Conservation (phyloP, 2,888 invertebrate genomes). For the Drepanosiphum platanoidis region DNA sequence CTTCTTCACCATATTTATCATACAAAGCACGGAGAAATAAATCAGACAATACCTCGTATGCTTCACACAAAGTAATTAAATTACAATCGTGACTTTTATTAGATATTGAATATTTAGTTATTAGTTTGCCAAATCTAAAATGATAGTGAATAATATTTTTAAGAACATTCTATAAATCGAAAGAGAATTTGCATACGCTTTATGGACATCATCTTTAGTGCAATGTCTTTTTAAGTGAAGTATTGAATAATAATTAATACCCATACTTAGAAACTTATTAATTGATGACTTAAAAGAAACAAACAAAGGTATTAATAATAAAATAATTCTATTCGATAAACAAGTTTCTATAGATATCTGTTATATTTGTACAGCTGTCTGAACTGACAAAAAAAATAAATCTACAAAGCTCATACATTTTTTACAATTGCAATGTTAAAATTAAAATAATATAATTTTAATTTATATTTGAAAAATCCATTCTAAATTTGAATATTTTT, state of each 20-base stretch:
- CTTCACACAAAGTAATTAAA: slow-evolving; percentile 78
- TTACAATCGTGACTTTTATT: not conserved
- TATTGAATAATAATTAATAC: slow-evolving; percentile 72
- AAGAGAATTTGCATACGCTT: slow-evolving; percentile 71
- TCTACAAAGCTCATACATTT: not conserved
- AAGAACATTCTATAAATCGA: too few species aligned
- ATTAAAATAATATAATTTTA: not conserved
- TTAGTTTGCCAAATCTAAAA: slow-evolving; percentile 52
- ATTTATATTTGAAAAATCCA: not conserved
- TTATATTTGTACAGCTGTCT: not conserved
- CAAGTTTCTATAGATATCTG: not conserved
- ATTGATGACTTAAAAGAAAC: not conserved
- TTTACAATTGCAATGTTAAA: not conserved
- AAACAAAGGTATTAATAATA: not conserved
- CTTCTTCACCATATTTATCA: slow-evolving; percentile 90
- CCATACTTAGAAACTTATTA: not conserved
- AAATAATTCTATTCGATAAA: not conserved
- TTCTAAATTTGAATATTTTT: not conserved
- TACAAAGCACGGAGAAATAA: slow-evolving; percentile 79
- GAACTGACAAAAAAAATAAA: not conserved
- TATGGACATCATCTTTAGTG: slow-evolving; percentile 72
- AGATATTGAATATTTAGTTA: not conserved
- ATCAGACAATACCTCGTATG: slow-evolving; percentile 80
- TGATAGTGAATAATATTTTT: too few species aligned
- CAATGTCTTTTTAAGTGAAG: slow-evolving; percentile 75